Base-by-base conservation (phyloP, 2,797 vertebrate genomes). In the Acanthiza pusilla region DNA sequence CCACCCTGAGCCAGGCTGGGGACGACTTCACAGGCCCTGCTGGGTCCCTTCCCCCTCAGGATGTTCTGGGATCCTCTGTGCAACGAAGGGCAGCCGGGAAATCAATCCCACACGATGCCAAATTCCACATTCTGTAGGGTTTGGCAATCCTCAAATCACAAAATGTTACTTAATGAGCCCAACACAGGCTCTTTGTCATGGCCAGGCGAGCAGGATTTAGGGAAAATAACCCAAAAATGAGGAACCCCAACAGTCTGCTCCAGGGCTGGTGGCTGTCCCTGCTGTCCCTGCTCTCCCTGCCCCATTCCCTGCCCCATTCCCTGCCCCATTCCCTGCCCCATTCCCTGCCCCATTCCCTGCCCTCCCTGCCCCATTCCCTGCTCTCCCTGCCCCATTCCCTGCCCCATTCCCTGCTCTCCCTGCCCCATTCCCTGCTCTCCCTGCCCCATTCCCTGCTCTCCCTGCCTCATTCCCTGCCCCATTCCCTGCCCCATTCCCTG, bases 161-260 rank as follows among this genome's bases (percentile, higher is more conserved):
- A 15, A 22, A 2, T 3, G 1, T 14, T 19, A 1, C 26, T 30
- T 1, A 25, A 4, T 3, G 43, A 63, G 30, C 43, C 17, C 48
- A 11, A 0, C 2, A 0, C 3, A 1, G 7, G 13, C 16, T 9
- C 48, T 29, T 32, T 17, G 67, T 27, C 48, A 17, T 1, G 9
- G 77, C 13, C 50, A 16, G 47, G 45, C 1, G 7, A 38, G 47
- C 1, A 4, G 78, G 40, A 25, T 43, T 34, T 10, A 8, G 25
- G 30, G 71, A 16, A 32, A 84, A 67, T 7, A 5, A 15, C 12
- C 30, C 32, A 4, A 43, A 88, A 48, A 10, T 4, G 45, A 19
- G 65, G 7, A 48, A 21, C 5, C 5, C 18, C 6, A 1, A 0
- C n/a, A 23, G 32, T 4, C 8, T 14, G 3, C 36, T 15, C 4